These are phyloP conservation scores for Rhagonycha lutea DNA, from an alignment of 2,888 invertebrate species.

Conservation along the genomic window DNA sequence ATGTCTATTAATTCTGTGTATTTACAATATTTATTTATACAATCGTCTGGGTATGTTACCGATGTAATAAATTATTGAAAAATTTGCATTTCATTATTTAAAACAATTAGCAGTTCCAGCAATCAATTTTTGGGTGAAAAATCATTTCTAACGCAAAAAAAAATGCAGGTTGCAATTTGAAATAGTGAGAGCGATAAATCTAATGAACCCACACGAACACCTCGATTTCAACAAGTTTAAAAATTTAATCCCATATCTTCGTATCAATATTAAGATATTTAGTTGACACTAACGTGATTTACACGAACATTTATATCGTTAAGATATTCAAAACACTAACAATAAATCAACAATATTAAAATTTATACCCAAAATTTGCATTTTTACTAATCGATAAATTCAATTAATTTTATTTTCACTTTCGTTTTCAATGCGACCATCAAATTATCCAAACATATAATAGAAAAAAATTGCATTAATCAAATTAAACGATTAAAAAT, in stretches of 20 bases:
- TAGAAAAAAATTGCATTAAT: slow-evolving; percentile 1
- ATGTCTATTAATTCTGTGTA: not conserved
- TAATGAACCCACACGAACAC: not conserved
- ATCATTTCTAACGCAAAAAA: not conserved
- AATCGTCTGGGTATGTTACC: not conserved
- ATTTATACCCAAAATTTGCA: slow-evolving; percentile 7
- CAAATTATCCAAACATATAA: not conserved
- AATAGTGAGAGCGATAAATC: not conserved
- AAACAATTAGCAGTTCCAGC: not conserved
- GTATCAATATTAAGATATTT: slow-evolving; percentile 3
- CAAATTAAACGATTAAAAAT: slow-evolving; percentile 1
- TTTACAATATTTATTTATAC: not conserved
- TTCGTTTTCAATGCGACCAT: slow-evolving; percentile 4
- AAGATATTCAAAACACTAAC: not conserved
- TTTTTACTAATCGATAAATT: slow-evolving; percentile 2
- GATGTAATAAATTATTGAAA: not conserved
- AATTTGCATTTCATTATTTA: not conserved
- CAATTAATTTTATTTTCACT: slow-evolving; percentile 7
- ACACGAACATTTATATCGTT: not conserved
- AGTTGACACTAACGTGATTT: not conserved
- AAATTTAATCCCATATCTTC: slow-evolving; percentile 2
- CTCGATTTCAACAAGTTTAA: not conserved
- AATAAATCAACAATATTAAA: slow-evolving; percentile 1
- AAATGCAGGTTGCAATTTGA: not conserved
- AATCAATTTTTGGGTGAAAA: not conserved